Evolutionary conservation across 2,797 vertebrate species (phyloP), one percentile per base, ranked within the genome.

Genomic region (Anguilla pacifica): DNA sequence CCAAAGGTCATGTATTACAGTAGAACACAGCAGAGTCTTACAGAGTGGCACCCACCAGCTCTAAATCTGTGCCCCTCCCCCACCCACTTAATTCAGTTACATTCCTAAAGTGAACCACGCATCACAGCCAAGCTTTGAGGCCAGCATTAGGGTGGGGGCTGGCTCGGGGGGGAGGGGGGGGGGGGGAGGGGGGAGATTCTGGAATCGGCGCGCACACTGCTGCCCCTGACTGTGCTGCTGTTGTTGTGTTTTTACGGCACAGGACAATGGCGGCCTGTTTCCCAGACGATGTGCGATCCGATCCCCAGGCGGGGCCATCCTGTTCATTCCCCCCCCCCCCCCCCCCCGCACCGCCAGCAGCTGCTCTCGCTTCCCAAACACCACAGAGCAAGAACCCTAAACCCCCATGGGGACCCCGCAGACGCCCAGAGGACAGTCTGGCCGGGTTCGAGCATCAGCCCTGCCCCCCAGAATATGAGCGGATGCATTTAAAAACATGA

Each of bases 261-360:
- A 19, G 88, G 89, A 96, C 95, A 96, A 94, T 94, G 91, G 77
- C 91, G 74, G 83, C 86, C 61, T 64, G 93, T 95, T 95, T 95
- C 94, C 92, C 91, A 86, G 61, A 89, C 90, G 87, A 89, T 89
- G 87, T 88, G 92, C 90, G 91, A 70, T 93, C 91, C 90, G 91
- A 70, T 93, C 91, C 88, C 88, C 88, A 86, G 86, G 89, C 70
- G 77, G 86, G 88, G 35, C 89, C 88, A 84, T 88, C 72, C 88
- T 84, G 31, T 74, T 89, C 89, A 15, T 51, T 0, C 1, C 22
- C 61, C 22, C 6, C 22, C 2, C 22, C 61, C 25, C 61, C 61
- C 0, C 3, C 7, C 61, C 2, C 22, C 61, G 1, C 61, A 67
- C 6, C 4, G 25, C 6, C 25, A 67, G n/a, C 22, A 64, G 15